Conservation (phyloP, 2,797 vertebrate species). For the Pelodytes ibericus region DNA sequence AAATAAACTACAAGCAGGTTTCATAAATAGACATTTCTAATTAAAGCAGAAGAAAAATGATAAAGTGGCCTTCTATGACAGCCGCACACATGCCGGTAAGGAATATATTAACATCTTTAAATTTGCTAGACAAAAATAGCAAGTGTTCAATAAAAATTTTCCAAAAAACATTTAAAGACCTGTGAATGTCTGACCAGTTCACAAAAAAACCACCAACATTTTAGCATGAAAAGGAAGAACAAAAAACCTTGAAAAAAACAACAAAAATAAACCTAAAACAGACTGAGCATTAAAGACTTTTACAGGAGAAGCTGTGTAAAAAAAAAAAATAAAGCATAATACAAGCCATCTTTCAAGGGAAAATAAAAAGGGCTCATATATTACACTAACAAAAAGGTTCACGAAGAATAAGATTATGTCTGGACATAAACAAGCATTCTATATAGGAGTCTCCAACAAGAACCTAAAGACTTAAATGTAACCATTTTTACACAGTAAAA, state of each 20-base stretch:
- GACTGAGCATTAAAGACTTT: slow-evolving; percentile 82
- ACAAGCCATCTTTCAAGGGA: slow-evolving; percentile 95
- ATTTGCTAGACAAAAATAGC: slow-evolving; percentile 97
- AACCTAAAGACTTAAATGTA: slow-evolving; percentile 93
- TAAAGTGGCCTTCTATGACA: slow-evolving; percentile 97
- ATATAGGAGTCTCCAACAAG: slow-evolving; percentile 84
- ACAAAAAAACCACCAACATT: slow-evolving; percentile 94
- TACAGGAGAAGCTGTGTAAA: slow-evolving; percentile 85
- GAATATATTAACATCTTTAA: slow-evolving; percentile 96
- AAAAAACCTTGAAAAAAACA: slow-evolving; percentile 65
- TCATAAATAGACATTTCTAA: slow-evolving; percentile 99
- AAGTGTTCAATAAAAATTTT: slow-evolving; percentile 90
- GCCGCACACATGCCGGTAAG: slow-evolving; percentile 99
- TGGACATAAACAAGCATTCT: slow-evolving; percentile 98
- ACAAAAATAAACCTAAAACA: slow-evolving; percentile 56
- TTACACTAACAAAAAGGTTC: slow-evolving; percentile 83
- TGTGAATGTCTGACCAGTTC: slow-evolving; percentile 94
- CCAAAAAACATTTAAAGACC: slow-evolving; percentile 91
- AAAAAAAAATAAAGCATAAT: too few species aligned
- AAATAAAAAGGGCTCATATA: slow-evolving; percentile 83
- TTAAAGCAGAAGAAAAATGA: slow-evolving; percentile 92
- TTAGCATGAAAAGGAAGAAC: slow-evolving; percentile 82
- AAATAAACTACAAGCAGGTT: slow-evolving; percentile 99
- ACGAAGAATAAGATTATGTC: slow-evolving; percentile 81
- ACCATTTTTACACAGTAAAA: slow-evolving; percentile 99